These are phyloP conservation scores for Percina caprodes DNA, from an alignment of 2,113 vertebrate species.

Conservation along the genomic window DNA sequence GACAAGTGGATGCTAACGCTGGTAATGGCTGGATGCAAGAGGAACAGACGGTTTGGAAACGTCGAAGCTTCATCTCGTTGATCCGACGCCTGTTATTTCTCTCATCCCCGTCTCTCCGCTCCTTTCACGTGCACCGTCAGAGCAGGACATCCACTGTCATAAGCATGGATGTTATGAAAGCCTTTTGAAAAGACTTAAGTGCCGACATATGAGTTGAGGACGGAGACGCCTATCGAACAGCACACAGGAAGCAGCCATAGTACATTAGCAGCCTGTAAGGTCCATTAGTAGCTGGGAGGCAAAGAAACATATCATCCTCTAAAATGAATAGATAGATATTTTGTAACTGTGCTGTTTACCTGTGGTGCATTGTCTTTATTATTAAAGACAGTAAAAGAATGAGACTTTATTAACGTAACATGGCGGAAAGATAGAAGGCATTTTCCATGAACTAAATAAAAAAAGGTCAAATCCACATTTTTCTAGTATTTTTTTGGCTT, in stretches of 20 bases:
- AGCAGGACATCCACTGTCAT: conserved; percentile 32
- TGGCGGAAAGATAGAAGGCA: neutral
- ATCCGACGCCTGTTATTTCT: conserved; percentile 52
- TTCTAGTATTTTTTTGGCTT: too few relatives aligned
- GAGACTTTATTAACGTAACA: neutral
- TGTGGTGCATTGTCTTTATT: neutral
- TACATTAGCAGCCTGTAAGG: conserved; percentile 54
- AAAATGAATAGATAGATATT: conserved; percentile 12
- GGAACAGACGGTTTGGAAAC: conserved; percentile 68
- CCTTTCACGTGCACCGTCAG: conserved; percentile 31
- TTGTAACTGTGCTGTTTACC: conserved; percentile 27
- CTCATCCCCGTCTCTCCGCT: conserved; percentile 26
- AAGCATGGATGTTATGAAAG: conserved; percentile 69
- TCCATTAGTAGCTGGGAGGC: conserved; percentile 53
- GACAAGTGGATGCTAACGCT: conserved; percentile 70
- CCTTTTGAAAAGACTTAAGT: conserved; percentile 61
- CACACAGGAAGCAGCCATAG: conserved; percentile 42
- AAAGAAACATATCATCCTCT: neutral
- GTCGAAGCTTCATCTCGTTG: conserved; percentile 53
- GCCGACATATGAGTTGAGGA: conserved; percentile 44
- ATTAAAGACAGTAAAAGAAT: neutral
- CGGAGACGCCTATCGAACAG: conserved; percentile 14
- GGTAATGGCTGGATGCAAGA: conserved; percentile 63
- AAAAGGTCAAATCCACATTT: neutral
- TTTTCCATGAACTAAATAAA: neutral